A percentile compares a stretch with the other conserved stretches of the same genome.
Conservation (phyloP, 1,140 invertebrate species). For the Orussus abietinus region DNA sequence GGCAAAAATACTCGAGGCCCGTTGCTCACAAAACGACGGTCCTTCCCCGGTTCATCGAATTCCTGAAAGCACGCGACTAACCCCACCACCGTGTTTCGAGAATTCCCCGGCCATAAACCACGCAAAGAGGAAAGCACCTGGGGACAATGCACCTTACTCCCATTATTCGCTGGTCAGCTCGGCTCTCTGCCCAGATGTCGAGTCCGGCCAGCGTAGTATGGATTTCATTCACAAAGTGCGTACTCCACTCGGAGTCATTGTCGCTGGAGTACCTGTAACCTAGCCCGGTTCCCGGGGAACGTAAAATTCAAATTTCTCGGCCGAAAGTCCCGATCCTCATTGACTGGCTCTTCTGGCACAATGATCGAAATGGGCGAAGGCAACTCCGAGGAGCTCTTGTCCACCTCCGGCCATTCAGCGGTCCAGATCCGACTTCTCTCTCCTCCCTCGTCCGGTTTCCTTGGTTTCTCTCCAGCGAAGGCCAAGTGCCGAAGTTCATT, state of each 20-base stretch:
- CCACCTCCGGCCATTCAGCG: too few species aligned
- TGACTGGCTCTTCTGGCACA: slow-evolving; percentile 13
- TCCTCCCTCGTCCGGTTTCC: slow-evolving; percentile 5
- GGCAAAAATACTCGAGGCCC: too few species aligned
- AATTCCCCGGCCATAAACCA: slow-evolving; percentile 24
- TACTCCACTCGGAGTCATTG: slow-evolving; percentile 35
- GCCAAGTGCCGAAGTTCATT: slow-evolving; percentile 8
- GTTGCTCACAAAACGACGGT: too few species aligned
- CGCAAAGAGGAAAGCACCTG: too few species aligned
- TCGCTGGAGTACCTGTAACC: slow-evolving; percentile 43
- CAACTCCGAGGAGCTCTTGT: slow-evolving; percentile 9
- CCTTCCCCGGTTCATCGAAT: too few species aligned
- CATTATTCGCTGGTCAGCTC: slow-evolving; percentile 31
- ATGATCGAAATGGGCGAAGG: slow-evolving; percentile 11
- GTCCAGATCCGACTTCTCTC: not conserved
- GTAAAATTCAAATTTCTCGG: slow-evolving; percentile 42
- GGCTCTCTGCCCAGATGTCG: slow-evolving; percentile 34
- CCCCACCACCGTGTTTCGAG: too few species aligned
- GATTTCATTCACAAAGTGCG: slow-evolving; percentile 41
- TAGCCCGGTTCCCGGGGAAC: slow-evolving; percentile 22
- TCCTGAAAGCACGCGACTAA: slow-evolving; percentile 24
- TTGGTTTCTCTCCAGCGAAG: slow-evolving; percentile 2
- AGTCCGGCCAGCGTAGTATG: slow-evolving; percentile 26
- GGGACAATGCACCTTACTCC: slow-evolving; percentile 19
- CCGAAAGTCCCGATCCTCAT: slow-evolving; percentile 19